These are phyloP conservation scores for Tupaia tana DNA, from an alignment of 2,113 vertebrate genomes.

Conservation along the genomic window DNA sequence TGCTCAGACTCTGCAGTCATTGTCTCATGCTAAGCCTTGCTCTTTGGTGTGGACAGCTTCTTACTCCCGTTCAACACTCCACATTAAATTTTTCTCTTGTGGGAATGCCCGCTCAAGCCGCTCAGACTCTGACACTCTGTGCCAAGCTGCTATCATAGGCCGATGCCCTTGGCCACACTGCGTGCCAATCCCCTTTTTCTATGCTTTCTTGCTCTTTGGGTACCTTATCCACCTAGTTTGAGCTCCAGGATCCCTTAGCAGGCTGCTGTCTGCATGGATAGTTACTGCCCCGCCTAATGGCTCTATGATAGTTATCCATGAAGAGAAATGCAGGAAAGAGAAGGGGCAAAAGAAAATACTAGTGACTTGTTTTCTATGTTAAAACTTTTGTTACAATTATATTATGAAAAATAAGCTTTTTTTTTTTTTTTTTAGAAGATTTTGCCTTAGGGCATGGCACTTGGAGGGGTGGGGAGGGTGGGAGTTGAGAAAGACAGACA, in stretches of 20 bases:
- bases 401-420: no score
- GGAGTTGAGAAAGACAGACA: no score
- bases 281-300: not conserved
- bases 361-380: not conserved
- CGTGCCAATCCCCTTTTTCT: not conserved
- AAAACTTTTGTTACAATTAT: not conserved
- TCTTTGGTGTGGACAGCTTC: not conserved
- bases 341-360: not conserved
- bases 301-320: not conserved
- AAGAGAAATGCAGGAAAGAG: not conserved
- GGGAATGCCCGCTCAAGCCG: not conserved
- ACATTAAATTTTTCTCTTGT: not conserved
- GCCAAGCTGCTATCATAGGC: fast-evolving
- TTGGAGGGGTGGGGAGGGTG: no score
- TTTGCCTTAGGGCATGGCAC: no score
- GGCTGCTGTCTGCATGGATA: not conserved
- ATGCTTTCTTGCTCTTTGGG: not conserved
- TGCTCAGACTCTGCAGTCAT: not conserved
- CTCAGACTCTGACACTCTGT: not conserved
- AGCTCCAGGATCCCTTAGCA: not conserved
- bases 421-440: no score
- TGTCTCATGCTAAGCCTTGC: not conserved
- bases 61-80: not conserved
- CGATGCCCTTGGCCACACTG: not conserved
- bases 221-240: not conserved